Base-by-base conservation (phyloP, 2,797 vertebrate genomes). In the Hirundo rustica region DNA sequence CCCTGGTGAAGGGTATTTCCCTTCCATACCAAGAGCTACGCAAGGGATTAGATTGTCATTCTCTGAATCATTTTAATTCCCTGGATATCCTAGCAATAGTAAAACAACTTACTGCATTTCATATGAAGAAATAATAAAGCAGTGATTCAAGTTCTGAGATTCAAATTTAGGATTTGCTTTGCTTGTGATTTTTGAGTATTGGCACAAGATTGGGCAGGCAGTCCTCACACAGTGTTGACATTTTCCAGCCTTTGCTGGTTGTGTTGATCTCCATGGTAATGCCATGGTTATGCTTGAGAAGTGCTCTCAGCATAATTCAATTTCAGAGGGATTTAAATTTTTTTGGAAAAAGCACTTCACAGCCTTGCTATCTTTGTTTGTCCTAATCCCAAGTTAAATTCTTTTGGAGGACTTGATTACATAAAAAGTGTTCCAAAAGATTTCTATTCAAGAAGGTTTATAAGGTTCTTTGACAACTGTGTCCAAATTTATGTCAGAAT, bases 231-330 rank as follows among this genome's bases (percentile, higher is more conserved):
- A 61, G 30, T 62, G 64, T 91, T 92, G 82, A 78, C 27, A 29
- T 86, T 92, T 95, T 81, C 55, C 80, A 88, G 9, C 55, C 60
- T 79, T 73, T 44, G 55, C 68, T 91, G 76, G 23, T 54, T 95
- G 34, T 85, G 80, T 73, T 94, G 76, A 96, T 95, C 83, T 95
- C 80, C 91, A 88, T 82, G 74, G 94, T 79, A 90, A 93, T 92
- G 50, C 61, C 64, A 48, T 74, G 75, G 88, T 88, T 95, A 86
- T 94, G 72, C 53, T 85, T 89, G 38, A 77, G 60, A 85, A 88
- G 53, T 61, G 42, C 50, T 85, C 51, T 92, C n/a, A 48, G 73
- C 57, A 54, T 90, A 92, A 81, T 71, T 88, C 45, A 73, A 3
- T 89, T 95, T 92, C 77, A 90, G 13, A 81, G 10, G 32, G 67